Base-by-base conservation (phyloP, 2,797 vertebrate genomes). In the Limnodromus scolopaceus region DNA sequence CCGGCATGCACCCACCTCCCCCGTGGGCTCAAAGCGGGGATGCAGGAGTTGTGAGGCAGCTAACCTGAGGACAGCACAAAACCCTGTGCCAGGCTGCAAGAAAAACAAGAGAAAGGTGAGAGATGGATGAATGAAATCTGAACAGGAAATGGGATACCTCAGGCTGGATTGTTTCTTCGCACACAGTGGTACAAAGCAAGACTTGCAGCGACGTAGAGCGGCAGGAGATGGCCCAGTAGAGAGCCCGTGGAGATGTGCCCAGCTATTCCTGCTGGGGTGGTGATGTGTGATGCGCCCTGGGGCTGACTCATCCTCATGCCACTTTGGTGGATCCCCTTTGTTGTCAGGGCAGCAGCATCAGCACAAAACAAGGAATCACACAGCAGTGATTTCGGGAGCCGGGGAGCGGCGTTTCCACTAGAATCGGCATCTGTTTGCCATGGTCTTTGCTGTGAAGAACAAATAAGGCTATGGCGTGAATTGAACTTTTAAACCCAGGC, bases 401-500 rank as follows among this genome's bases (percentile, higher is more conserved):
- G 2, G 13, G 27, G 36, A 92, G 24, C 7, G 1, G 53, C 3
- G 0, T 71, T 96, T 83, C 57, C 68, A 81, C 18, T 43, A 68
- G 66, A 80, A 68, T 19, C 0, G 0, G 38, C 23, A 54, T 83
- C 60, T 70, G 30, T 71, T 90, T 69, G 58, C 80, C 65, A 51
- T 16, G 45, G 48, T 91, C 86, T 77, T 91, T 80, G 30, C 88
- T 78, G 54, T 32, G 75, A 93, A 89, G 86, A 80, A 64, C 48
- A 92, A 92, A 54, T 64, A 92, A 91, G 28, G 46, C 72, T 92
- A 76, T 12, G 20, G 60, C 38, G 74, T 84, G 66, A 77, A 82
- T 1, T 97, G 84, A 97, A 96, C 97, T 96, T 96, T 96, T 93
- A 94, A 96, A 94, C 90, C 27, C 71, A 57, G 45, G 55, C 25